phyloP scores from a whole-genome alignment of 2,113 vertebrate species.

The Plotosus lineatus region DNA sequence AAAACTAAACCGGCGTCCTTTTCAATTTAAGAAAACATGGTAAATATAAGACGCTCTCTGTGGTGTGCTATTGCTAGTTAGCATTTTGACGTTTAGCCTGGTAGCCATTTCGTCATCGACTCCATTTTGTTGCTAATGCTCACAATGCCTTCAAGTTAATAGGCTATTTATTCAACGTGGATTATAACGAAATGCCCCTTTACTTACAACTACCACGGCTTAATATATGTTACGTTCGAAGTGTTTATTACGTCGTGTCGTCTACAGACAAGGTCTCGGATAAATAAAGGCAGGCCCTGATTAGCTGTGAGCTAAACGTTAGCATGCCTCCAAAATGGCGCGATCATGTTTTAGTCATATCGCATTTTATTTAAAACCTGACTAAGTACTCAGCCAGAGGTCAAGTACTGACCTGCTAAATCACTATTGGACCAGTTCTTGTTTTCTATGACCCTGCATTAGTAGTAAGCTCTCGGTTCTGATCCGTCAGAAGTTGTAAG shows the following conservation, averaged over 20 bases:
- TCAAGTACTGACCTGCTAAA: too few relatives aligned
- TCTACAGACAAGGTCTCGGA: neutral
- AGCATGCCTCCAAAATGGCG: neutral
- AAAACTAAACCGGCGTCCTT: neutral
- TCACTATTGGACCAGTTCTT: too few relatives aligned
- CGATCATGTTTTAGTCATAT: neutral
- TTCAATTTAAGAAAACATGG: neutral
- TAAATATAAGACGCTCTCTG: neutral
- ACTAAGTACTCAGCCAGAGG: too few relatives aligned
- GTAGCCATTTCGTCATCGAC: neutral
- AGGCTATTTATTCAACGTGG: too few relatives aligned
- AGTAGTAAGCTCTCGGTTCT: neutral
- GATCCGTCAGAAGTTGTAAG: neutral
- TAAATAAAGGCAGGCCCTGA: neutral
- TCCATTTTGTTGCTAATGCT: constrained; percentile 9
- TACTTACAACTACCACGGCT: neutral
- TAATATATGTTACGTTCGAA: too few relatives aligned
- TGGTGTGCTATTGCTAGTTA: too few relatives aligned
- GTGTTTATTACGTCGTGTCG: too few relatives aligned
- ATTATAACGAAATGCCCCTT: neutral
- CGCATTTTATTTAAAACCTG: too few relatives aligned
- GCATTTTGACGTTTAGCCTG: neutral
- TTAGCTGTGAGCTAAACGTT: neutral
- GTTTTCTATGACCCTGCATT: too few relatives aligned
- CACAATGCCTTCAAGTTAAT: too few relatives aligned